phyloP scores from a whole-genome alignment of 2,797 vertebrate species.

The Hydrophis major region DNA sequence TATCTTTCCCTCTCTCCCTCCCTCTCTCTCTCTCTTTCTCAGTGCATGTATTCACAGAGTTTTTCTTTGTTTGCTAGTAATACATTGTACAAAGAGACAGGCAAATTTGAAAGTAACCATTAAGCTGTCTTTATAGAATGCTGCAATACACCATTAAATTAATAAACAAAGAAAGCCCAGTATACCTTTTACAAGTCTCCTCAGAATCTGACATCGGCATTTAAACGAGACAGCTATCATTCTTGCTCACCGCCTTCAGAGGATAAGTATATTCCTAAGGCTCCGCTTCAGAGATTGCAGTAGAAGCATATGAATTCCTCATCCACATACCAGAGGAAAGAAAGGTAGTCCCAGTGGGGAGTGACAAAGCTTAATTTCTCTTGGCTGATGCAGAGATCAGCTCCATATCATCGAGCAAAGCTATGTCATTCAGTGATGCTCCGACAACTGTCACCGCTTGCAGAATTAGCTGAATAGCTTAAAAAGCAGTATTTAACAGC shows the following conservation, averaged over 20 bases:
- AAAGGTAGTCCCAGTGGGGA: slow-evolving; percentile 78
- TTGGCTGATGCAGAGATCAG: slow-evolving; percentile 77
- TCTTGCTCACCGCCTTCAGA: slow-evolving; percentile 71
- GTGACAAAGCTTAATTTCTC: slow-evolving; percentile 79
- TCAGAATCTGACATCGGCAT: slow-evolving; percentile 98
- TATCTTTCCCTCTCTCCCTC: background rate
- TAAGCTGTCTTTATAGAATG: slow-evolving; percentile 46
- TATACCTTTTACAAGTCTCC: slow-evolving; percentile 97
- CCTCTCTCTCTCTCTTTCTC: background rate
- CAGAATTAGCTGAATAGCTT: slow-evolving; percentile 55
- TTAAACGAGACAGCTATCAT: slow-evolving; percentile 99
- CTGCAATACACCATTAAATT: slow-evolving; percentile 39
- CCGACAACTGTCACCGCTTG: slow-evolving; percentile 56
- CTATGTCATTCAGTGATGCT: slow-evolving; percentile 69
- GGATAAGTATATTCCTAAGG: slow-evolving; percentile 68
- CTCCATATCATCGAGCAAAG: slow-evolving; percentile 71
- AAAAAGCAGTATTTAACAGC: slow-evolving; percentile 59
- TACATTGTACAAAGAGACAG: slow-evolving; percentile 52
- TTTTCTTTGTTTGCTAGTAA: slow-evolving; percentile 75
- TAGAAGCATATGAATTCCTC: slow-evolving; percentile 74
- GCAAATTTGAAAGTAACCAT: slow-evolving; percentile 61
- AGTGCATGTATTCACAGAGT: slow-evolving; percentile 37
- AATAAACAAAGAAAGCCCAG: slow-evolving; percentile 62
- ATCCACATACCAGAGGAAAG: slow-evolving; percentile 67
- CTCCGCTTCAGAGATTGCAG: slow-evolving; percentile 71